Base-by-base conservation (phyloP, 2,888 invertebrate genomes). In the Patella ulyssiponensis region DNA sequence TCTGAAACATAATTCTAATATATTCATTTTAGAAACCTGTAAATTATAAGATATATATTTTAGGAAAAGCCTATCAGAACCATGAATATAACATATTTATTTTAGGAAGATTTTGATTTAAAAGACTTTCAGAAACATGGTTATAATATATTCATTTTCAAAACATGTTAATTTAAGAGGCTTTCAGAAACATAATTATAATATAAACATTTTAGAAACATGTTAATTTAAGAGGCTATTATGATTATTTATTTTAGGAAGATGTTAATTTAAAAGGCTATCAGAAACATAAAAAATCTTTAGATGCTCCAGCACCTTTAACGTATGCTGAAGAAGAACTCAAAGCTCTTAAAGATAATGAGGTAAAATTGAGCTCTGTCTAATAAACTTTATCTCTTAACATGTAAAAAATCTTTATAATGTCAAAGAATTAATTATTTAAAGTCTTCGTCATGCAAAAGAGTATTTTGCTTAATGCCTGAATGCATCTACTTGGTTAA, bases 281-380 rank as follows among this genome's bases (percentile, higher is more conserved):
- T 91, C 94, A 94, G 83, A 95, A 94, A 83, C 95, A 97, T 89
- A 94, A 96, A 86, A 94, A 93, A 81, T 94, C 95, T 9, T 94
- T 95, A 77, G 94, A 94, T 73, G 96, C 96, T 0, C 97, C 98
- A 0, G 97, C 96, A 3, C 98, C 98, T 0, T 93, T 99, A 75
- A 98, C 98, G 0, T 94, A 94, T 75, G 94, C 96, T 1, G 93
- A 93, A 81, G 90, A 92, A 79, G 93, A 93, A 84, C 82, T 93
- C 80, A 84, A 89, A 80, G 76, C 86, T 76, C 91, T 92, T 77
- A 90, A 90, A 83, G 87, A 91, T 84, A 90, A 84, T 78, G 91
- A 91, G 85, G 90, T 91, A 81, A 73, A 79, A n/a, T 56, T 7
- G 12, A 64, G 3, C 53, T 17, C 64, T 56, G 4, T 56, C 7